Evolutionary conservation across 1,140 invertebrate species (phyloP).

Genomic region (Stenopsyche tienmushanensis): DNA sequence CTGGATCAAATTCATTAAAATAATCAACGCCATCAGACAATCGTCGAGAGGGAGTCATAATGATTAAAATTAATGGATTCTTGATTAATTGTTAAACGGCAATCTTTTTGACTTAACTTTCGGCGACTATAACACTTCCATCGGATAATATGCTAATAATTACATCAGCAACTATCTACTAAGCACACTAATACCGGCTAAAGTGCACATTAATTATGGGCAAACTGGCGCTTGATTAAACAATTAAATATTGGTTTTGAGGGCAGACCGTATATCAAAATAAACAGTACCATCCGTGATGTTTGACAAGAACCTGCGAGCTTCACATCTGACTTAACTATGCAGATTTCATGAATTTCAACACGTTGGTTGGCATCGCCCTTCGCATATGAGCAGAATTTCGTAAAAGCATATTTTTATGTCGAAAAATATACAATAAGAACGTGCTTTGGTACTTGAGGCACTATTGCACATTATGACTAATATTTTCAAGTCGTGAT

Average conservation of each 20-base stretch:
- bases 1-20: slow-evolving; percentile 37
- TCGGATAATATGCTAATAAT: slow-evolving; percentile 37
- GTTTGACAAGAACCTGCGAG: neutral
- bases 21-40: slow-evolving; percentile 22
- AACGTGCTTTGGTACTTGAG: too few relatives aligned
- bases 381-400: too few relatives aligned
- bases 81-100: slow-evolving; percentile 26
- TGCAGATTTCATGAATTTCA: too few relatives aligned
- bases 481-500: too few relatives aligned
- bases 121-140: neutral
- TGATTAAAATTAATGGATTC: slow-evolving; percentile 32
- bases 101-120: neutral
- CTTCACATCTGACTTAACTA: neutral
- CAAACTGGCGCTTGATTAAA: slow-evolving; percentile 41
- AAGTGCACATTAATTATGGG: slow-evolving; percentile 42
- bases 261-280: slow-evolving; percentile 11
- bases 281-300: slow-evolving; percentile 4
- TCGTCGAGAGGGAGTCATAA: neutral
- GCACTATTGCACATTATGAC: too few relatives aligned
- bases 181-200: slow-evolving; percentile 38
- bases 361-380: too few relatives aligned
- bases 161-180: slow-evolving; percentile 33
- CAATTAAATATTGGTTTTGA: slow-evolving; percentile 37
- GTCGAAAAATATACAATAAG: too few relatives aligned
- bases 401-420: too few relatives aligned